Evolutionary conservation across 2,797 vertebrate species (phyloP).

Genomic region (Oreonectes daqikongensis): DNA sequence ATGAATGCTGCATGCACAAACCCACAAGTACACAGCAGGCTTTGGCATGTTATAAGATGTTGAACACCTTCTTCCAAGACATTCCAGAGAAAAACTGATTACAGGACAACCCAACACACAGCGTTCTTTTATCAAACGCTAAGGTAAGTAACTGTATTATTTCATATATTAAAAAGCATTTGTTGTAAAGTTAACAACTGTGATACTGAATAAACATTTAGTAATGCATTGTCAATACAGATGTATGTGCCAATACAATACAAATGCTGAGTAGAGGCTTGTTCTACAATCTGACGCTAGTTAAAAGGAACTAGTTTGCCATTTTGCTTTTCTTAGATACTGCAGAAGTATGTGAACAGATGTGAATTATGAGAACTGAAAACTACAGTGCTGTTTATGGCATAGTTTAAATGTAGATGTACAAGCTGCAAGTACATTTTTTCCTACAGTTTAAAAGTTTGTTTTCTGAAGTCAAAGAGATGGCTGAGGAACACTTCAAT

Average conservation of each 20-base stretch:
- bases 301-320: neutral
- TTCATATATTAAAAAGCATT: too few relatives aligned
- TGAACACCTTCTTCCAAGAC: constrained; percentile 33
- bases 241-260: neutral
- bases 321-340: neutral
- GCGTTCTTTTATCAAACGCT: neutral
- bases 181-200: too few relatives aligned
- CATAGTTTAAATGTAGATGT: neutral
- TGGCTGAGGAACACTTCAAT: constrained; percentile 60
- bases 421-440: neutral
- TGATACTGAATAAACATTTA: neutral
- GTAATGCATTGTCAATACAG: neutral
- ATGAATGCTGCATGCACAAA: neutral
- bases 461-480: constrained; percentile 54
- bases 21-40: constrained; percentile 34
- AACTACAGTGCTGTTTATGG: neutral
- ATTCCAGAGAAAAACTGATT: constrained; percentile 28
- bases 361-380: neutral
- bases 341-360: neutral
- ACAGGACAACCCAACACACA: neutral
- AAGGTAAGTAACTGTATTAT: constrained; percentile 27
- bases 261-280: too few relatives aligned
- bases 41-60: constrained; percentile 49
- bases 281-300: neutral
- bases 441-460: neutral